Conservation (phyloP, 2,113 vertebrate genomes). For the Reinhardtius hippoglossoides region DNA sequence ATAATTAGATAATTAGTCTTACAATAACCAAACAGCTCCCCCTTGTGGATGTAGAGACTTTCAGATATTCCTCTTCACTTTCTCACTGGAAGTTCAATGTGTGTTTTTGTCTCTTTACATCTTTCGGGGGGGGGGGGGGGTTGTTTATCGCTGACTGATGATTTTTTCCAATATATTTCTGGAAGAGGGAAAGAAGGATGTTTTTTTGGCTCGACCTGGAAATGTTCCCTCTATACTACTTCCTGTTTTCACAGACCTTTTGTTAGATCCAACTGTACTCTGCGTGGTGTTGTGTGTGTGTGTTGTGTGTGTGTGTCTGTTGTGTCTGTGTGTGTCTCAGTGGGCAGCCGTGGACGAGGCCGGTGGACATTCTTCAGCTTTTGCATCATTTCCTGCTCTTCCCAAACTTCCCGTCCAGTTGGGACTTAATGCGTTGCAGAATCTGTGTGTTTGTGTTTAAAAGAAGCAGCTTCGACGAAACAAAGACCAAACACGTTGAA, state of each 20-base stretch:
- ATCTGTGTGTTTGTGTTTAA: conserved; percentile 27
- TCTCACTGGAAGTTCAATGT: not conserved
- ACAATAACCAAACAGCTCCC: not conserved
- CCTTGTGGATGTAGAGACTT: not conserved
- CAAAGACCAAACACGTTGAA: conserved; percentile 58
- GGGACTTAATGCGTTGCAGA: conserved; percentile 49
- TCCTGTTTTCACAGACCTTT: conserved; percentile 77
- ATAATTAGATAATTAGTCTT: not conserved
- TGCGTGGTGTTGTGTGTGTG: conserved; percentile 22
- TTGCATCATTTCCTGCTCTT: conserved; percentile 76
- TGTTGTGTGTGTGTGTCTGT: not conserved
- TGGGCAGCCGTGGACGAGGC: conserved; percentile 24
- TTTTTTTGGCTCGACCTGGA: conserved; percentile 70
- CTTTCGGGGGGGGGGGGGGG: not conserved
- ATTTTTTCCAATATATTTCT: conserved; percentile 48
- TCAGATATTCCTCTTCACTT: not conserved
- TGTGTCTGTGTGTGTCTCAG: conserved; percentile 14
- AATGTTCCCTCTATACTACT: conserved; percentile 66
- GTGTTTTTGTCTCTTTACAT: conserved; percentile 25
- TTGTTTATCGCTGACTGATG: not conserved
- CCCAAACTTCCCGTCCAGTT: conserved; percentile 74
- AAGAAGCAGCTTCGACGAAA: conserved; percentile 11
- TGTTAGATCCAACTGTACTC: conserved; percentile 44
- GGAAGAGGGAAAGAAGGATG: conserved; percentile 50
- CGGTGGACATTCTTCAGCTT: conserved; percentile 68